Conservation (phyloP, 1,140 invertebrate genomes). For the Pectinophora gossypiella region DNA sequence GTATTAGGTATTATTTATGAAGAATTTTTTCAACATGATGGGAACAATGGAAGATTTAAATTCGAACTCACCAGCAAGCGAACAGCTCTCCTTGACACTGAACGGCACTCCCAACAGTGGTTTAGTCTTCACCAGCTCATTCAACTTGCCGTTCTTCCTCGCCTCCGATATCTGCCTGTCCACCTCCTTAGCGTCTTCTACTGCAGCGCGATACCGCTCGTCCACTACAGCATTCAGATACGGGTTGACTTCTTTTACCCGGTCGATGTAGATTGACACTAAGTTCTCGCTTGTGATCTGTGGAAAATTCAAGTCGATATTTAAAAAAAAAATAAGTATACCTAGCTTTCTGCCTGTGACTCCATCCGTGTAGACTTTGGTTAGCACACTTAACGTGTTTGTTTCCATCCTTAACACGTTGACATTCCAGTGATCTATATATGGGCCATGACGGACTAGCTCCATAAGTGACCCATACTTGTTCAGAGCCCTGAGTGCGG, state of each 20-base stretch:
- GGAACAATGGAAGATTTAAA: neutral
- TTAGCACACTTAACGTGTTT: too few relatives aligned
- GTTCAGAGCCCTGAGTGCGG: too few relatives aligned
- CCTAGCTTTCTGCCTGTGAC: too few relatives aligned
- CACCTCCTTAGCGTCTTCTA: slow-evolving; percentile 79
- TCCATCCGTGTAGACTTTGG: too few relatives aligned
- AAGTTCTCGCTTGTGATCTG: slow-evolving; percentile 80
- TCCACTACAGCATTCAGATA: slow-evolving; percentile 85
- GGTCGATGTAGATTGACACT: slow-evolving; percentile 79
- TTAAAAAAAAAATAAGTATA: too few relatives aligned
- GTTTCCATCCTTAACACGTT: too few relatives aligned
- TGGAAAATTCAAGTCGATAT: neutral
- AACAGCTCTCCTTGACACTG: slow-evolving; percentile 85
- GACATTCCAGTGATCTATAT: too few relatives aligned
- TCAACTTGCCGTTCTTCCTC: slow-evolving; percentile 26
- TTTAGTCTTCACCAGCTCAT: slow-evolving; percentile 65
- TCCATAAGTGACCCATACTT: too few relatives aligned
- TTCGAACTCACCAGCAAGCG: slow-evolving; percentile 77
- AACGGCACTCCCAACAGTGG: slow-evolving; percentile 88
- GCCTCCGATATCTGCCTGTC: slow-evolving; percentile 78
- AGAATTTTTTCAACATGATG: neutral
- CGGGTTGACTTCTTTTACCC: slow-evolving; percentile 84
- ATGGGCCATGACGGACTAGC: too few relatives aligned
- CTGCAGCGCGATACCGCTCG: slow-evolving; percentile 80
- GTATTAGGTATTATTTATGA: neutral